These are phyloP conservation scores for Perodicticus potto DNA, from an alignment of 2,797 vertebrate species.

Conservation along the genomic window DNA sequence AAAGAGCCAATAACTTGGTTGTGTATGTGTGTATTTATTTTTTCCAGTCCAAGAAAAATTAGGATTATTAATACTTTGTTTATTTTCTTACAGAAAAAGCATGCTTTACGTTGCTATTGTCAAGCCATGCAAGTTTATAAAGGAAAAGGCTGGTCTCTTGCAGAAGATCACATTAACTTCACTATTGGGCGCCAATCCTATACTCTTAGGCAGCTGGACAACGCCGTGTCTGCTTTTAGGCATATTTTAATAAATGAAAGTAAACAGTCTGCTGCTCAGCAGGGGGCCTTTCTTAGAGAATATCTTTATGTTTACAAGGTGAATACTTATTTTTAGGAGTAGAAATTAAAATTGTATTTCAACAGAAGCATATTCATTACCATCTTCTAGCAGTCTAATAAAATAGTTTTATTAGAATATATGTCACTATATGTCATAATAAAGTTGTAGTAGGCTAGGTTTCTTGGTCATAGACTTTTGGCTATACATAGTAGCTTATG, in stretches of 20 bases:
- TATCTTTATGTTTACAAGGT: constrained; percentile 99
- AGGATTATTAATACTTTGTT: constrained; percentile 48
- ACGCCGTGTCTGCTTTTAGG: constrained; percentile 95
- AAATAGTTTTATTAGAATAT: constrained; percentile 38
- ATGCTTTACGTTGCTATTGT: constrained; percentile 97
- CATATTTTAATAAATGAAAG: constrained; percentile 98
- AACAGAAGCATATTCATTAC: not conserved
- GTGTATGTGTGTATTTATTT: not conserved
- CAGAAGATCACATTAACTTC: constrained; percentile 99
- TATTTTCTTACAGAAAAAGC: constrained; percentile 91
- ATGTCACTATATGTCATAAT: constrained; percentile 32
- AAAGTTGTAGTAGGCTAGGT: not conserved
- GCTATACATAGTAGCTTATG: no score
- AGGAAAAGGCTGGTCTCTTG: constrained; percentile 97
- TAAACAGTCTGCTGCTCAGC: constrained; percentile 95
- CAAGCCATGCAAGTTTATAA: constrained; percentile 99
- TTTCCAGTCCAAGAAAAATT: constrained; percentile 19
- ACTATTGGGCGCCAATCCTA: constrained; percentile 98
- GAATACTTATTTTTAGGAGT: constrained; percentile 46
- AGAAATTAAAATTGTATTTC: not conserved
- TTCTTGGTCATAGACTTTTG: constrained; percentile 1
- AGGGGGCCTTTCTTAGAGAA: constrained; percentile 96
- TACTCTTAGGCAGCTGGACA: constrained; percentile 94
- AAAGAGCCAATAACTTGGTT: not conserved
- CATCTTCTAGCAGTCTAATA: not conserved